These are phyloP conservation scores for Agrochola lota DNA, from an alignment of 2,888 invertebrate species.

Conservation along the genomic window DNA sequence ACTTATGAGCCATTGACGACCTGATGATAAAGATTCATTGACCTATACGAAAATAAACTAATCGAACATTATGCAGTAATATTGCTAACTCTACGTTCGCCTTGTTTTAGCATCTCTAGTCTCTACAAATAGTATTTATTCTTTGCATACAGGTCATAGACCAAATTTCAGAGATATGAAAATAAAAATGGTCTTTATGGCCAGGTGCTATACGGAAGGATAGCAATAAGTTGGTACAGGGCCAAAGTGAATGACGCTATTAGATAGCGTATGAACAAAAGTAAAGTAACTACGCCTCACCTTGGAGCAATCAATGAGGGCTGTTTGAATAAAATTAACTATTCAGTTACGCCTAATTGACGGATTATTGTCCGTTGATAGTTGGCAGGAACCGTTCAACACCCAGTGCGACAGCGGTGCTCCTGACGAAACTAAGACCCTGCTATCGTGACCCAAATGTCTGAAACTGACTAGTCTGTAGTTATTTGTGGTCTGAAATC, in stretches of 20 bases:
- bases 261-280: constrained; percentile 15
- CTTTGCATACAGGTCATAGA: not conserved
- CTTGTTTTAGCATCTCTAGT: not conserved
- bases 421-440: not conserved
- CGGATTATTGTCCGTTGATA: constrained; percentile 1
- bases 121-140: not conserved
- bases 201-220: constrained; percentile 26
- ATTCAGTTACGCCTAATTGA: constrained; percentile 30
- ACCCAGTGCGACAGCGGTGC: not conserved
- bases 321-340: constrained; percentile 31
- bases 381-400: no score
- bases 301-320: constrained; percentile 40
- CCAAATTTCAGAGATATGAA: not conserved
- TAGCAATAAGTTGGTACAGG: constrained; percentile 23
- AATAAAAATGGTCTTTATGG: not conserved
- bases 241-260: constrained; percentile 14
- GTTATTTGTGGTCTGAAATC: no score
- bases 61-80: not conserved
- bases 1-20: no score
- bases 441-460: not conserved
- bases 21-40: not conserved
- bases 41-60: not conserved
- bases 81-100: not conserved
- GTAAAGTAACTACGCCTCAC: constrained; percentile 26
- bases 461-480: no score